phyloP scores from a whole-genome alignment of 2,888 invertebrate genomes.

The Cataglyphis albicans region DNA sequence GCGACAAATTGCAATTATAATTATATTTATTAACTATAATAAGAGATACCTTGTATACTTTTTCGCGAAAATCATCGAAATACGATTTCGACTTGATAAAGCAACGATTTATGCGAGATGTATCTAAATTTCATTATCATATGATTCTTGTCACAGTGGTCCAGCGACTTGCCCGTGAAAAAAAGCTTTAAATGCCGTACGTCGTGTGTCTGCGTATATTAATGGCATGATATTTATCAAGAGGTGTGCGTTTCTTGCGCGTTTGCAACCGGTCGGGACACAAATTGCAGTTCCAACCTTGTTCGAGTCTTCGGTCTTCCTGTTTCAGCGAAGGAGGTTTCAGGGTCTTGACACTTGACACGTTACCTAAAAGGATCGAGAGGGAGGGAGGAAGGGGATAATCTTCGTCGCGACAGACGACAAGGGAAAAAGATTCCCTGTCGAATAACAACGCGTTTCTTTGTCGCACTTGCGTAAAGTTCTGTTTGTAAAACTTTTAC shows the following conservation, averaged over 20 bases:
- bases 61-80: neutral
- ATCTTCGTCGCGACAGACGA: constrained; percentile 10
- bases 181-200: constrained; percentile 26
- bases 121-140: neutral
- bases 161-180: neutral
- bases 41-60: neutral
- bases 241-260: constrained; percentile 20
- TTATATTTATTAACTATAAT: neutral
- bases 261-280: constrained; percentile 63
- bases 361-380: constrained; percentile 56
- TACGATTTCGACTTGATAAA: neutral
- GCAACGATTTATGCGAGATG: neutral
- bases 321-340: constrained; percentile 72
- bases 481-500: constrained; percentile 18
- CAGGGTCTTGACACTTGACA: constrained; percentile 73
- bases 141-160: neutral
- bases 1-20: neutral
- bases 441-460: neutral
- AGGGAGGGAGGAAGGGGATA: neutral
- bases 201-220: constrained; percentile 32
- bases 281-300: constrained; percentile 71
- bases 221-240: constrained; percentile 52
- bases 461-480: neutral
- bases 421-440: neutral
- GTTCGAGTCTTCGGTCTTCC: constrained; percentile 66